A percentile compares a stretch with the other conserved stretches of the same genome.
Evolutionary conservation across 2,797 vertebrate species (phyloP).

Genomic region (Novumbra hubbsi): DNA sequence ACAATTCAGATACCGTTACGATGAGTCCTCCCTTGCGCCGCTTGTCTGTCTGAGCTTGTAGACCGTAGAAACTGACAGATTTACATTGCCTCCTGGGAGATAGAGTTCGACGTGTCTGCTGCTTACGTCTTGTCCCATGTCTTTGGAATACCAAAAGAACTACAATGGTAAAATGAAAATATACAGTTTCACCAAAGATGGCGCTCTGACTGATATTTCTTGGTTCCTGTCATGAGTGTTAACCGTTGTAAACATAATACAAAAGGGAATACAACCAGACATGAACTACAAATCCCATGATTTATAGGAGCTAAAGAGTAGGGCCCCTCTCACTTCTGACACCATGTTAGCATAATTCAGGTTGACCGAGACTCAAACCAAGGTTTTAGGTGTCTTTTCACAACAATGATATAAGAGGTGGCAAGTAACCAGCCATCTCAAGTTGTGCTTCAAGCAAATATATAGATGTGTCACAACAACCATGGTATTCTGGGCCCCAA

Average conservation of each 20-base stretch:
- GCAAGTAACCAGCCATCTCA: not conserved
- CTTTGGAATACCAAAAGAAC: slow-evolving; percentile 44
- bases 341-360: not conserved
- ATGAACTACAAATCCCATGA: slow-evolving; percentile 4
- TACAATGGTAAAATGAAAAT: slow-evolving; percentile 47
- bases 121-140: slow-evolving; percentile 16
- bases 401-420: not conserved
- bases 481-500: not conserved
- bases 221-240: slow-evolving; percentile 5
- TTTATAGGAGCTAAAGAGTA: not conserved
- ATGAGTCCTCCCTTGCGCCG: slow-evolving; percentile 51
- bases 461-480: not conserved
- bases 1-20: slow-evolving; percentile 49
- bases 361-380: not conserved
- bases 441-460: not conserved
- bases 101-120: slow-evolving; percentile 54
- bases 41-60: slow-evolving; percentile 72
- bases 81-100: slow-evolving; percentile 71
- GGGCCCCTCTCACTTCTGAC: not conserved
- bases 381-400: not conserved
- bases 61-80: slow-evolving; percentile 66
- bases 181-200: slow-evolving; percentile 32
- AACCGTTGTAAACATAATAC: slow-evolving; percentile 4
- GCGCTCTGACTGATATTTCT: slow-evolving; percentile 6
- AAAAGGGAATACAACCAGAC: slow-evolving; percentile 2